These are phyloP conservation scores for Balaeniceps rex DNA, from an alignment of 2,113 vertebrate genomes.

Conservation along the genomic window DNA sequence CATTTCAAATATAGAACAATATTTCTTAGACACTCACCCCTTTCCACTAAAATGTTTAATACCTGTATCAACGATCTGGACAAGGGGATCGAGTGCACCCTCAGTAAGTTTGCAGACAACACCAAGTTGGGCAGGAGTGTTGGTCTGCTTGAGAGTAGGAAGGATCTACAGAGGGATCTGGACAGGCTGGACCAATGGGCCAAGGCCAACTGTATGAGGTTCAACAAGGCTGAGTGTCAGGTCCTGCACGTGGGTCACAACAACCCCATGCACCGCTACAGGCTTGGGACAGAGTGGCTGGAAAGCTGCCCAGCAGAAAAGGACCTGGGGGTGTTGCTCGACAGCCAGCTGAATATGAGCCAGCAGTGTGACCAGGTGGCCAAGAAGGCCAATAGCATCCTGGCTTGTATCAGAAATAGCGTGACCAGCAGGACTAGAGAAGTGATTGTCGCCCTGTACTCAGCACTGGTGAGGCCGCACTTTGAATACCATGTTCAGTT, in stretches of 20 bases:
- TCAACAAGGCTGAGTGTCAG: background rate
- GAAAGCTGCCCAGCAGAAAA: background rate
- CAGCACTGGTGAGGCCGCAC: too few relatives aligned
- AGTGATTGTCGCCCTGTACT: too few relatives aligned
- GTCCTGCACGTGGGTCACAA: background rate
- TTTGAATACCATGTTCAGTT: background rate
- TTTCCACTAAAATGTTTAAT: background rate
- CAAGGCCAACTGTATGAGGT: fast-evolving
- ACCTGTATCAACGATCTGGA: background rate
- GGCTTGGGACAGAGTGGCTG: background rate
- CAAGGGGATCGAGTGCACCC: fast-evolving
- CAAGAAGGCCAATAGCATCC: background rate
- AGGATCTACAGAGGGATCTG: background rate
- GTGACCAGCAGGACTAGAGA: too few relatives aligned
- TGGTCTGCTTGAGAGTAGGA: background rate
- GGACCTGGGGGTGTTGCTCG: too few relatives aligned
- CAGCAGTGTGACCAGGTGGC: background rate
- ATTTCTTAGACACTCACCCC: background rate
- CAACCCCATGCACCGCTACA: background rate
- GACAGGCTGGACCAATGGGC: background rate
- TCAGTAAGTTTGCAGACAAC: background rate
- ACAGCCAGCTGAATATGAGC: too few relatives aligned
- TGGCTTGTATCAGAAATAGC: too few relatives aligned
- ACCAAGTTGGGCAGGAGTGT: background rate
- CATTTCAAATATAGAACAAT: background rate